Percentiles rank a stretch among this genome's conserved stretches.
Evolutionary conservation across 2,888 invertebrate species (phyloP).

Genomic region (Phytoseiulus persimilis): DNA sequence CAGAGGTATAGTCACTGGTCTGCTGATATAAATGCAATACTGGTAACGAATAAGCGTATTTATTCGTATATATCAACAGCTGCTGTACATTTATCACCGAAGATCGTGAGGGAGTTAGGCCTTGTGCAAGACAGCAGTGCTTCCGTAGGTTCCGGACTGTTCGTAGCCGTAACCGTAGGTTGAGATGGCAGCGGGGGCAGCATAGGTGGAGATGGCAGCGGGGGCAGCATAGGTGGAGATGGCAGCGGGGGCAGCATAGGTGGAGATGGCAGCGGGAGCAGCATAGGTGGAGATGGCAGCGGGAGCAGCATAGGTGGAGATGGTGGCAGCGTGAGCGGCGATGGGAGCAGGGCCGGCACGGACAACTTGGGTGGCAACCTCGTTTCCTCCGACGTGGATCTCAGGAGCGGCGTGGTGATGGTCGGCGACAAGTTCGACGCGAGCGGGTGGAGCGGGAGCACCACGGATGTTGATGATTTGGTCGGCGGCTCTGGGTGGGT

Average conservation of each 20-base stretch:
- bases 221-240: conserved; percentile 12
- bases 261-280: conserved; percentile 10
- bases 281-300: conserved; percentile 9
- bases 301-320: neutral
- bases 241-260: neutral
- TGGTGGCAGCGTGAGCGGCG: neutral
- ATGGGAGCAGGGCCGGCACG: neutral
- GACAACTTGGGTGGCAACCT: conserved; percentile 12
- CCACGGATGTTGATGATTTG: conserved; percentile 31
- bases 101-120: neutral
- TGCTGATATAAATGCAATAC: neutral
- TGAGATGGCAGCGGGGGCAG: neutral
- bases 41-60: neutral
- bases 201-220: neutral
- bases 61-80: neutral
- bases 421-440: conserved; percentile 9
- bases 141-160: neutral
- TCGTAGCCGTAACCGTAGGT: conserved; percentile 8
- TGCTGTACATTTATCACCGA: neutral
- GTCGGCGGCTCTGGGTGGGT: conserved; percentile 9
- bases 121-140: conserved; percentile 22
- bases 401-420: conserved; percentile 23
- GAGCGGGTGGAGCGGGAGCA: neutral
- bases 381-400: neutral
- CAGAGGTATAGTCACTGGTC: neutral